phyloP scores from a whole-genome alignment of 2,113 vertebrate species.

The Erpornis zantholeuca region DNA sequence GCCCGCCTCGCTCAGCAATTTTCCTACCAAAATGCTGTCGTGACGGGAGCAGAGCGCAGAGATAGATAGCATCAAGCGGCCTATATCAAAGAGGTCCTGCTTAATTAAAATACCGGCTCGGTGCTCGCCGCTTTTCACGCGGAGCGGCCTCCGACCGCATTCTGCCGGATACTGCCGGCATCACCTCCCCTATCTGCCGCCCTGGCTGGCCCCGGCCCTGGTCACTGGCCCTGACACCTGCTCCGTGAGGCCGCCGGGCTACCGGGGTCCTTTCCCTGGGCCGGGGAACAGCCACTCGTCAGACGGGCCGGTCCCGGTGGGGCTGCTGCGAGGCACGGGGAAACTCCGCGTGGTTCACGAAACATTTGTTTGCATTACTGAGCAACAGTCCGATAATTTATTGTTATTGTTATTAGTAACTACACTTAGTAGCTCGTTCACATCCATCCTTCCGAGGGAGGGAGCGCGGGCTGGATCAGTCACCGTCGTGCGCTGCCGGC shows the following conservation, averaged over 20 bases:
- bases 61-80: conserved; percentile 44
- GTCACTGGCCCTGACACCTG: not conserved
- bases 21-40: conserved; percentile 14
- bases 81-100: conserved; percentile 14
- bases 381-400: conserved; percentile 25
- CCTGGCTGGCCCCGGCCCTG: not conserved
- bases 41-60: not conserved
- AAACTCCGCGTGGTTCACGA: not conserved
- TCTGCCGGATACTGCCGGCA: not conserved
- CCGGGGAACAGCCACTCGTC: not conserved
- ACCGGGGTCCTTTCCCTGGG: too few species aligned
- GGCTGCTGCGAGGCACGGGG: not conserved
- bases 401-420: conserved; percentile 53
- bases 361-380: not conserved
- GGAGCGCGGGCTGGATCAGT: not conserved
- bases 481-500: not conserved
- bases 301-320: not conserved
- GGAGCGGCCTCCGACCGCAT: not conserved
- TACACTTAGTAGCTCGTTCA: conserved; percentile 31
- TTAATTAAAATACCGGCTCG: conserved; percentile 33
- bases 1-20: conserved; percentile 33
- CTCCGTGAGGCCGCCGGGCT: not conserved
- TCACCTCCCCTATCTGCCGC: not conserved
- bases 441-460: conserved; percentile 6
- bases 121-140: not conserved